A percentile compares a stretch with the other conserved stretches of the same genome.
Conservation (phyloP, 1,140 invertebrate genomes). For the Drosophila hydei region DNA sequence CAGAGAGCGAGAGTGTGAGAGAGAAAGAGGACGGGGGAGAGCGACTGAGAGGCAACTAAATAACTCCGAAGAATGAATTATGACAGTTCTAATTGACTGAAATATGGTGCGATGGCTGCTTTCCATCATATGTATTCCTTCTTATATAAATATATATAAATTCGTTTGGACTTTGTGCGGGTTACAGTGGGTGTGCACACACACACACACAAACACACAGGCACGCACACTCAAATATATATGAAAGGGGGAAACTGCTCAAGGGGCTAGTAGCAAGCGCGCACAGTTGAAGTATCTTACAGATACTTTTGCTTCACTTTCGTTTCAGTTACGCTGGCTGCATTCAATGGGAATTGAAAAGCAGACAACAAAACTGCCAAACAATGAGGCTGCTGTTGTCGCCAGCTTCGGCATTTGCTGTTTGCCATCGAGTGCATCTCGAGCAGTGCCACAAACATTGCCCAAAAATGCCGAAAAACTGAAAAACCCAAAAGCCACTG, state of each 20-base stretch:
- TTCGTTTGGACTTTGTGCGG: conserved; percentile 37
- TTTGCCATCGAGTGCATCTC: conserved; percentile 57
- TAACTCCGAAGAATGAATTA: conserved; percentile 83
- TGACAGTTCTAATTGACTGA: conserved; percentile 84
- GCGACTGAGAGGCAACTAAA: conserved; percentile 61
- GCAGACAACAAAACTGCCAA: conserved; percentile 23
- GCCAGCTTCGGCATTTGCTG: conserved; percentile 4
- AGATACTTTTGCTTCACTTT: conserved; percentile 76
- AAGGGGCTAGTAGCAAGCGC: conserved; percentile 4
- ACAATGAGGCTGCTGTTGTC: conserved; percentile 34
- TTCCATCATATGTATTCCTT: conserved; percentile 67
- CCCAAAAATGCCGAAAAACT: conserved; percentile 13
- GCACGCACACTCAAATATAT: background rate
- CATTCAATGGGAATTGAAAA: conserved; percentile 54
- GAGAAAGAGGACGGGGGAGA: background rate
- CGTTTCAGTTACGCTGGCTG: conserved; percentile 61
- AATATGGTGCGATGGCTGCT: conserved; percentile 83
- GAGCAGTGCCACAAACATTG: conserved; percentile 42
- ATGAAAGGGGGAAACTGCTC: conserved; percentile 4
- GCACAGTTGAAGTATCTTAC: conserved; percentile 63
- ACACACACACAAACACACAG: background rate
- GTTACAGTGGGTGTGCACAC: conserved; percentile 28
- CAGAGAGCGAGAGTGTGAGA: conserved; percentile 1
- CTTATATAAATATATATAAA: too few relatives aligned
- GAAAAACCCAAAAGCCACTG: conserved; percentile 64